Evolutionary conservation across 1,140 invertebrate species (phyloP), one percentile per base, ranked within the genome.

Genomic region (Frieseomelitta varia): DNA sequence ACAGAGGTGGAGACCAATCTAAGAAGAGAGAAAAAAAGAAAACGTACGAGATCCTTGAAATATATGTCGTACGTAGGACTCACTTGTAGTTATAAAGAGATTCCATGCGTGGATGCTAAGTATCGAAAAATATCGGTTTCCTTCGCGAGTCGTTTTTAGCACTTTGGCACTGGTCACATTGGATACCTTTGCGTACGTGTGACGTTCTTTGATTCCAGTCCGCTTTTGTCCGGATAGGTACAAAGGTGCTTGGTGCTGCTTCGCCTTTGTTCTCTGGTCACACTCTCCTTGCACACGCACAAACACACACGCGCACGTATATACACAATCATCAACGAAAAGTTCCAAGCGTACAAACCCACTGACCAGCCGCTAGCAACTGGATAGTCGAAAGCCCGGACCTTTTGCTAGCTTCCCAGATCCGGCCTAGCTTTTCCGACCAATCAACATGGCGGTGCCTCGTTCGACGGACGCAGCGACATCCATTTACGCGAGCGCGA

Each of bases 361-460:
- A 84, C 53, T 87, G 81, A 91, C 83, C 83, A 88, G 67, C 88
- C 81, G 91, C 88, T 88, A 88, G 73, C 87, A 76, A 88, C 84
- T 84, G 87, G 90, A 91, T 71, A 90, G 69, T 79, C 75, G 65
- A 87, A 82, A 75, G 74, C 85, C 89, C 77, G 86, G 85, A 84
- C 87, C 39, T 82, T 82, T 85, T 83, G 88, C 86, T 79, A 84
- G 69, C 85, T 87, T 86, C 85, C 88, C 88, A 88, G 83, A 88
- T 82, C 87, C 82, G 71, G 82, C 81, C 85, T 85, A 89, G 76
- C 76, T 78, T 87, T 69, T 75, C 84, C 76, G 82, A 82, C 79
- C 79, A 68, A 88, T 87, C 77, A 87, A 76, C 17, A 86, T 81
- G 81, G 77, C 87, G 67, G 68, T 56, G 12, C 11, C 34, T 34